Base-by-base conservation (phyloP, 2,113 vertebrate species). In the Hyla sarda region DNA sequence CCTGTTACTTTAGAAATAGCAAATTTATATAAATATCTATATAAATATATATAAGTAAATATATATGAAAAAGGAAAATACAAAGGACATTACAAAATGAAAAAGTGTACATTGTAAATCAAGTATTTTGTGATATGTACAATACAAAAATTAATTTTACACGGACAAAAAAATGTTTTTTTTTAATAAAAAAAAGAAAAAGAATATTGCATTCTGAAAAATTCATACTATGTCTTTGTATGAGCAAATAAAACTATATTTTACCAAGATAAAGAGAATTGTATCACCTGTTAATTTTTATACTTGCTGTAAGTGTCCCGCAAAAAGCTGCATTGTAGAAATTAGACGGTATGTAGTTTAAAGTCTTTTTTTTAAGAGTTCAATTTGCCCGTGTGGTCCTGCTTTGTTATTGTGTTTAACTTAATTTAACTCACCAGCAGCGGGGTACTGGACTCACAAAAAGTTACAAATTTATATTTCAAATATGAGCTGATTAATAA, bases 191-290 rank as follows among this genome's bases (percentile, higher is more conserved):
- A 98, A 37, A 32, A 71, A 71, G 41, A 71, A 41, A 71, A 71
- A 95, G 90, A 96, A 97, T 54, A 94, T 95, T 94, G 93, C 96
- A 96, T 96, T 96, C 95, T 97, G 95, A 93, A 95, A n/a, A 95
- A 97, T 97, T 97, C 96, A 97, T 97, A 96, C 96, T 93, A 94
- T 97, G 96, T 95, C 96, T 97, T 99, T 98, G 96, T 98, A 97
- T 97, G 96, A 96, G 96, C 91, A 97, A 98, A 98, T 97, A 98
- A 98, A 97, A 93, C 48, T 99, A 94, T 99, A 99, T 99, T 99
- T 99, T 99, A 94, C 90, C 95, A 98, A 96, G 92, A 0, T 0
- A 4, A 69, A 21, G 19, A 37, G 8, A 28, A 60, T 2, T 30
- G 6, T 48, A 28, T 12, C 9, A 71, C 8, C 17, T 41, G 17